Evolutionary conservation across 2,113 vertebrate species (phyloP).

Genomic region (Centropus bengalensis): DNA sequence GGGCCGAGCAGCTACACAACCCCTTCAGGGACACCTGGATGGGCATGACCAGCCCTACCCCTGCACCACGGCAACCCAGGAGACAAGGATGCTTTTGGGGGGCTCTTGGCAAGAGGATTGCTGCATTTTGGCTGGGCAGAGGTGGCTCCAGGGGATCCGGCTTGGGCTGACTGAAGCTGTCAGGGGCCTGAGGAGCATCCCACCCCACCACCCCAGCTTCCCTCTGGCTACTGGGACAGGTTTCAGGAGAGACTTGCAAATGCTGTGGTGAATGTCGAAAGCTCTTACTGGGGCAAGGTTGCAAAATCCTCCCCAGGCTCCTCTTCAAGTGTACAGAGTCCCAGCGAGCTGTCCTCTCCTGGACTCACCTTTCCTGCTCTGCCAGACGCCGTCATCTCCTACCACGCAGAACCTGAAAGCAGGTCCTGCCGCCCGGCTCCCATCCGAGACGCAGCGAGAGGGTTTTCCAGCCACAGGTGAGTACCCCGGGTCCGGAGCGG

Average conservation of each 20-base stretch:
- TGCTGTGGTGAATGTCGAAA: background rate
- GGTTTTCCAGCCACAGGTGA: background rate
- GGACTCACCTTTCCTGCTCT: slow-evolving; percentile 60
- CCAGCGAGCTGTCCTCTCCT: background rate
- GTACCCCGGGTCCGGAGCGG: fast-evolving
- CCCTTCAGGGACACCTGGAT: fast-evolving
- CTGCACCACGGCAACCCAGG: background rate
- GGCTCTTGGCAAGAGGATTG: background rate
- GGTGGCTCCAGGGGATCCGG: too few relatives aligned
- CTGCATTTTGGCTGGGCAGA: background rate
- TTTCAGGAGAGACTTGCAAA: background rate
- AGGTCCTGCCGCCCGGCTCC: background rate
- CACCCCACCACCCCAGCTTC: background rate
- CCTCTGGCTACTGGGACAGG: background rate
- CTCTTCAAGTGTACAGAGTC: background rate
- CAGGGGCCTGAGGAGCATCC: background rate
- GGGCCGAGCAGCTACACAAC: fast-evolving
- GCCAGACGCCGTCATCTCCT: background rate
- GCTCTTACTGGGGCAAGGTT: background rate
- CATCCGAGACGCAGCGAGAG: background rate
- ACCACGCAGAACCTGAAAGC: background rate
- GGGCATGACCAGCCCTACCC: background rate
- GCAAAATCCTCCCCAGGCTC: slow-evolving; percentile 15
- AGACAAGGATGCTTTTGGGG: background rate
- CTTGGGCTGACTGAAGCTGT: fast-evolving